Percentiles rank a stretch among this genome's conserved stretches.
Conservation (phyloP, 2,888 invertebrate genomes). For the Ferrisia virgata region DNA sequence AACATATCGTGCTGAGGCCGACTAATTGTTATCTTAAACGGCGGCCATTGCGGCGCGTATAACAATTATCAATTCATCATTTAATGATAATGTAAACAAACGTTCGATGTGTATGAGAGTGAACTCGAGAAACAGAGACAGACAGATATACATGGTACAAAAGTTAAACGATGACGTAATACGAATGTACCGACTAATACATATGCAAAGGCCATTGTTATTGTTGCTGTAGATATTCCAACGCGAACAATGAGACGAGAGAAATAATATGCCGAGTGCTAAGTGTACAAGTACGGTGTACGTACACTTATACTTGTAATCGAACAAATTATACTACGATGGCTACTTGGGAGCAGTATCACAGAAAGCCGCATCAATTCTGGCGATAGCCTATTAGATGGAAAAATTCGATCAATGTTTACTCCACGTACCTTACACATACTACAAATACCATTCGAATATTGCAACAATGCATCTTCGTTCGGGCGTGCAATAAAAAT, state of each 20-base stretch:
- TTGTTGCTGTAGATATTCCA: too few relatives aligned
- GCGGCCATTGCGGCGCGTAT: background rate
- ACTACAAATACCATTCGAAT: background rate
- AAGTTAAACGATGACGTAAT: background rate
- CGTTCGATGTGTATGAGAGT: background rate
- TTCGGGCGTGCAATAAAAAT: background rate
- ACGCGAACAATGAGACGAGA: background rate
- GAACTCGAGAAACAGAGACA: background rate
- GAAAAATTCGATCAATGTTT: background rate
- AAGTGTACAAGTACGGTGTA: too few relatives aligned
- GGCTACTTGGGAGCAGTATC: too few relatives aligned
- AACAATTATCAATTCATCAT: constrained; percentile 17
- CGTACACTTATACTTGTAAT: background rate
- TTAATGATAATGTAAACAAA: constrained; percentile 2
- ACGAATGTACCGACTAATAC: background rate
- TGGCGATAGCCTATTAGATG: background rate
- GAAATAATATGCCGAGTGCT: background rate
- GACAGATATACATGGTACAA: background rate
- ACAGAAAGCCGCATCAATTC: background rate
- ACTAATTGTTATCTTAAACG: constrained; percentile 9
- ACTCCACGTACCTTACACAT: too few relatives aligned
- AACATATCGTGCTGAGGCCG: constrained; percentile 4
- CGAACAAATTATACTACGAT: background rate
- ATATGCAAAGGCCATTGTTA: constrained; percentile 1
- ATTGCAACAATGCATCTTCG: background rate